These are phyloP conservation scores for Exaiptasia diaphana DNA, from an alignment of 64 coral and sea anemone genomes.

Conservation along the genomic window DNA sequence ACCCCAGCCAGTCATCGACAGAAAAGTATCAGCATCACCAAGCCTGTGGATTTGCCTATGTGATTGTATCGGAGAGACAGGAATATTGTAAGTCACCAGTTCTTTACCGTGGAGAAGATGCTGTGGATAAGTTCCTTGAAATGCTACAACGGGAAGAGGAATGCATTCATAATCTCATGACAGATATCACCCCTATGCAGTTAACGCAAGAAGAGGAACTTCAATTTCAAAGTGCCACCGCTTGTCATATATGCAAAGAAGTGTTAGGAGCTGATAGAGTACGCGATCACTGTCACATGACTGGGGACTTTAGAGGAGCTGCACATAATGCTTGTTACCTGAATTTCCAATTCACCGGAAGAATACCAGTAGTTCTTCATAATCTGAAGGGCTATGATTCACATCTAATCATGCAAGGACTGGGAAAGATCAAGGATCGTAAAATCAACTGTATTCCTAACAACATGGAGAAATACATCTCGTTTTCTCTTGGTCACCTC, in stretches of 20 bases:
- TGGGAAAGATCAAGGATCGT: not conserved
- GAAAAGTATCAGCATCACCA: not conserved
- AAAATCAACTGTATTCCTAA: conserved; percentile 31
- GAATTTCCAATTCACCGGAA: not conserved
- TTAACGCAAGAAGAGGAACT: not conserved
- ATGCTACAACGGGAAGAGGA: conserved; percentile 3
- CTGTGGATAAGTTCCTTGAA: conserved; percentile 38
- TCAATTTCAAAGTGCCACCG: not conserved
- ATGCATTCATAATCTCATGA: not conserved
- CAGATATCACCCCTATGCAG: conserved; percentile 15
- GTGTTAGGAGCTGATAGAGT: not conserved
- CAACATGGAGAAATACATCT: conserved; percentile 47
- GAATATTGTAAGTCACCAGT: not conserved
- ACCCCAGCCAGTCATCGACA: not conserved
- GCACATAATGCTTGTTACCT: conserved; percentile 21
- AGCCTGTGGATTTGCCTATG: not conserved
- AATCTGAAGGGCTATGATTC: not conserved
- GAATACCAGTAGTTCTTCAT: conserved; percentile 3
- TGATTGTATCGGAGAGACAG: not conserved
- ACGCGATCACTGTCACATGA: not conserved
- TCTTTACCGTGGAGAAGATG: conserved; percentile 34
- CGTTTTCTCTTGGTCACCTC: not conserved
- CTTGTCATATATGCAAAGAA: not conserved
- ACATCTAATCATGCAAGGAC: conserved; percentile 15
- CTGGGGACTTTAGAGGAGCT: not conserved